Evolutionary conservation across 2,797 vertebrate genomes (phyloP), one percentile per base, ranked within the genome.

Genomic region (Sebastes flavidus): DNA sequence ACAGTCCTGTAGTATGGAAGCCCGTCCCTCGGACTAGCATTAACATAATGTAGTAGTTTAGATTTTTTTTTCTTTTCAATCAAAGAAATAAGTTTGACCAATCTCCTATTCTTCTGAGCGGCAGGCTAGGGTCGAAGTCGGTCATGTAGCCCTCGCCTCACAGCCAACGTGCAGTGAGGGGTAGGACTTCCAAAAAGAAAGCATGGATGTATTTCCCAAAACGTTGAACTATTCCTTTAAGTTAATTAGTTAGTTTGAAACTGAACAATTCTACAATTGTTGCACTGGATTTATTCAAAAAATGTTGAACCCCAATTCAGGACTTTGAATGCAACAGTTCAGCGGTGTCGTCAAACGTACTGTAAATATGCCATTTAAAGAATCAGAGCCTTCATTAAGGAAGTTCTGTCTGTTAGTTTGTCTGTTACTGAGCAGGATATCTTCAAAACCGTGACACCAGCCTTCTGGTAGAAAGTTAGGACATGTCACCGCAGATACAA

Each of bases 81-180:
- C 25, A 25, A 14, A 46, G 42, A 46, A 46, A 46, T 46, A 13
- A 36, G 34, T 36, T 36, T 38, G 36, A 38, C 36, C 36, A 38
- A 38, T 38, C 13, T 32, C 30, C 7, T 38, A 0, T 14, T 38
- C 13, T 38, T 34, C 34, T 34, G 36, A 38, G 36, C 36, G 12
- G n/a, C n/a, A n/a, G 34, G 36, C 36, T 38, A 13, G 36, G 0
- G 13, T 0, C 13, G 5, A 0, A 38, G 36, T 6, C 0, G 0
- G 36, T 38, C 36, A 38, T 22, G 49, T 10, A n/a, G 49, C 20
- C 20, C 49, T 54, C 16, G 20, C 20, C 14, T 25, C 22, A 42
- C 14, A 18, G 46, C 65, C 61, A 12, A n/a, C 6, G 6, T n/a
- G 25, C 25, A 49, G 38, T n/a, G 65, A 52, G 4, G 29, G 20